Percentiles rank a stretch among this genome's conserved stretches.
Evolutionary conservation across 2,797 vertebrate genomes (phyloP).

Genomic region (Sternarchorhynchus goeldii): DNA sequence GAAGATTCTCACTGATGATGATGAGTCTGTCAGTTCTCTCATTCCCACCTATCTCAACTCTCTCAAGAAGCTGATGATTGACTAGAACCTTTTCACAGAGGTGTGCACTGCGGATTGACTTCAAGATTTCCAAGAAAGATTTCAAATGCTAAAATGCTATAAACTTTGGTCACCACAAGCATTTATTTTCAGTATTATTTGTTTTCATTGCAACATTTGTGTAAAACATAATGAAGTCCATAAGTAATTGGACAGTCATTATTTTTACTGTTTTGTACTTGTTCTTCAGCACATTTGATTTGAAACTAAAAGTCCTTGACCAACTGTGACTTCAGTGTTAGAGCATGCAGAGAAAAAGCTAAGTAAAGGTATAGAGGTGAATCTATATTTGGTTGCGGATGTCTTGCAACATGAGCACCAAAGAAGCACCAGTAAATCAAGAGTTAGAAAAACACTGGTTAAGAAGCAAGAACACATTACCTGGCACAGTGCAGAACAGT

Average conservation of each 20-base stretch:
- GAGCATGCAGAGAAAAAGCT: too few species aligned
- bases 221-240: background rate
- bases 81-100: constrained; percentile 57
- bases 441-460: too few species aligned
- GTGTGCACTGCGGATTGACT: background rate
- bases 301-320: background rate
- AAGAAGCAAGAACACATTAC: background rate
- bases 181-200: constrained; percentile 41
- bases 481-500: background rate
- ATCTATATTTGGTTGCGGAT: too few species aligned
- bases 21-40: constrained; percentile 78
- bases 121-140: constrained; percentile 7
- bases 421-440: too few species aligned
- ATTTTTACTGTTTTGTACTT: background rate
- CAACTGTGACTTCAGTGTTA: too few species aligned
- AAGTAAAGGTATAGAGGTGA: too few species aligned
- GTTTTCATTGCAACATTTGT: constrained; percentile 11
- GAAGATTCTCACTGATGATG: constrained; percentile 77
- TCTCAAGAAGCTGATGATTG: constrained; percentile 82
- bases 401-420: too few species aligned
- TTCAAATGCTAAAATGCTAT: background rate
- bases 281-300: background rate
- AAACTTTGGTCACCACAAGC: constrained; percentile 4
- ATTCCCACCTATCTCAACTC: constrained; percentile 83
- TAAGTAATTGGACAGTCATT: background rate